Conservation (phyloP, 2,113 vertebrate species). For the Chinchilla lanigera region DNA sequence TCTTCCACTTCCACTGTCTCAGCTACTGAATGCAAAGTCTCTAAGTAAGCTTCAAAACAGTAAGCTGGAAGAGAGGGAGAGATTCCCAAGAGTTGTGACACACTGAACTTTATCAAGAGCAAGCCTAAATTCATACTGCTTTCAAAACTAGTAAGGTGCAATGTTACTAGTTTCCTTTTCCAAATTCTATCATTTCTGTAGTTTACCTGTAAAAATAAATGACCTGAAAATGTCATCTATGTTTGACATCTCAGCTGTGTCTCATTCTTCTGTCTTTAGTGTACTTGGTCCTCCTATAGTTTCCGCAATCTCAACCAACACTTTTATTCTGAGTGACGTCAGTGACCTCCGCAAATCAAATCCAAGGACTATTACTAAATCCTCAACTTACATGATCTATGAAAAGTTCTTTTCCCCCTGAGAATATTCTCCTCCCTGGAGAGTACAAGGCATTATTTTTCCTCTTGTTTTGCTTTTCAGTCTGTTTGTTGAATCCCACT, state of each 20-base stretch:
- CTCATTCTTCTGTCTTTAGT: neutral
- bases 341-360: neutral
- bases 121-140: neutral
- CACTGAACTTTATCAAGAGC: neutral
- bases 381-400: neutral
- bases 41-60: neutral
- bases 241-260: neutral
- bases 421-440: neutral
- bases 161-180: neutral
- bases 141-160: neutral
- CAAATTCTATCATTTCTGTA: neutral
- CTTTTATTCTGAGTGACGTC: neutral
- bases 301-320: neutral
- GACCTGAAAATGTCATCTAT: neutral
- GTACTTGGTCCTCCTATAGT: neutral
- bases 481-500: neutral
- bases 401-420: neutral
- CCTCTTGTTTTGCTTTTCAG: neutral
- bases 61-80: neutral
- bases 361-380: neutral
- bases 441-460: neutral
- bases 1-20: too few relatives aligned
- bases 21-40: neutral
- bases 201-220: neutral
- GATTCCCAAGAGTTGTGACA: neutral